Evolutionary conservation across 2,113 vertebrate species (phyloP), one percentile per base, ranked within the genome.

Genomic region (Phalacrocorax brasilianus): DNA sequence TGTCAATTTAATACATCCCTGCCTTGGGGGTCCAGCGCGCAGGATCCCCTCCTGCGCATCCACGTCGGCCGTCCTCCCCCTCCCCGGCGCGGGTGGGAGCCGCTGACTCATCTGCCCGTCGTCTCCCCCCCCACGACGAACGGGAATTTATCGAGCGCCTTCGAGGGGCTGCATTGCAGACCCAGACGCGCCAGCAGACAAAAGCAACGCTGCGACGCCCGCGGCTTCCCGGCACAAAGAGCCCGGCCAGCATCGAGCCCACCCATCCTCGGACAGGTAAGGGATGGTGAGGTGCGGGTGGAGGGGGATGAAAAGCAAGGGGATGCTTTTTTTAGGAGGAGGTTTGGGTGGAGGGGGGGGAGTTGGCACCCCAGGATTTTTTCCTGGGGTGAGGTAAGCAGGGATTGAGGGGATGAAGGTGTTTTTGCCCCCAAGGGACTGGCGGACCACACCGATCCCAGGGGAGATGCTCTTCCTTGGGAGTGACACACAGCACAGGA

Each of bases 111-210:
- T 93, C 92, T 81, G 62, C 85, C 90, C 56, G 15, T 58, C 82
- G 61, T 49, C 42, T 32, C 50, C 40, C 21, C n/a, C 87, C 55
- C 45, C 18, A 5, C 24, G 30, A 18, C 66, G 55, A 79, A 86
- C 79, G 62, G 81, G 65, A 20, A 3, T 22, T 16, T 17, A 70
- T 28, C 95, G 71, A 88, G 78, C 77, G 33, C 26, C 61, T 85
- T 68, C 66, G 97, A 98, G 98, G 97, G 97, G 98, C 98, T 98
- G 98, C 98, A 98, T 97, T 98, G 98, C 98, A 97, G 98, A 79
- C 90, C 95, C 74, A 20, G 76, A 14, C 11, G 7, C 8, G 8
- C 40, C 53, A 17, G 82, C 96, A 79, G 95, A 94, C 93, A 73
- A 92, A 97, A 97, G 98, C 96, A 11, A 75, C 91, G 73, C 95